These are phyloP conservation scores for Lycodopsis pacificus DNA, from an alignment of 2,797 vertebrate genomes.

Conservation along the genomic window DNA sequence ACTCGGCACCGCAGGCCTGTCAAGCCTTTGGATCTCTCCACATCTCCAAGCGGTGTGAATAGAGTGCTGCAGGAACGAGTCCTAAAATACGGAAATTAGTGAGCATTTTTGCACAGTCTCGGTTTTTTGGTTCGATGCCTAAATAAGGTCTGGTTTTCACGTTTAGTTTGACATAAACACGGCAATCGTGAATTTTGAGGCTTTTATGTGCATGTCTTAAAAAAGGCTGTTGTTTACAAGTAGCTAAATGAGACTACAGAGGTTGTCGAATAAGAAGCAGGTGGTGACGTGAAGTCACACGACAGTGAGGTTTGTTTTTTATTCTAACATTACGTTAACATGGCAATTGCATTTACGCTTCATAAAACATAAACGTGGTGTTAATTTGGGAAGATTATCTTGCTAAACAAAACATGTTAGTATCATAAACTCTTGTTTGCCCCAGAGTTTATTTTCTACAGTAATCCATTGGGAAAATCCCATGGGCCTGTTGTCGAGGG, in stretches of 20 bases:
- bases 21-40: background rate
- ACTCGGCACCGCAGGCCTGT: background rate
- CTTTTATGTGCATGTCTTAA: background rate
- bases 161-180: background rate
- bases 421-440: too few species aligned
- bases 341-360: too few species aligned
- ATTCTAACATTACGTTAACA: too few species aligned
- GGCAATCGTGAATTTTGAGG: background rate
- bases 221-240: background rate
- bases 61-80: background rate
- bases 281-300: background rate
- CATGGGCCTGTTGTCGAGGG: background rate
- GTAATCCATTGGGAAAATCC: background rate
- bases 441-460: too few species aligned
- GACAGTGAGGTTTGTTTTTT: too few species aligned
- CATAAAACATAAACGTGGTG: too few species aligned
- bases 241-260: background rate
- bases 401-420: too few species aligned
- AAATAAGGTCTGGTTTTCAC: background rate
- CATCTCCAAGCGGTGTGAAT: background rate
- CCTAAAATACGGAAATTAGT: background rate
- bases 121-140: background rate
- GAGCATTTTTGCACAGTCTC: too few species aligned
- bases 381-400: too few species aligned
- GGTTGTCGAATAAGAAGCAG: background rate